Percentiles rank a stretch among this genome's conserved stretches.
These are phyloP conservation scores for Troides aeacus DNA, from an alignment of 2,888 invertebrate genomes.

Conservation along the genomic window DNA sequence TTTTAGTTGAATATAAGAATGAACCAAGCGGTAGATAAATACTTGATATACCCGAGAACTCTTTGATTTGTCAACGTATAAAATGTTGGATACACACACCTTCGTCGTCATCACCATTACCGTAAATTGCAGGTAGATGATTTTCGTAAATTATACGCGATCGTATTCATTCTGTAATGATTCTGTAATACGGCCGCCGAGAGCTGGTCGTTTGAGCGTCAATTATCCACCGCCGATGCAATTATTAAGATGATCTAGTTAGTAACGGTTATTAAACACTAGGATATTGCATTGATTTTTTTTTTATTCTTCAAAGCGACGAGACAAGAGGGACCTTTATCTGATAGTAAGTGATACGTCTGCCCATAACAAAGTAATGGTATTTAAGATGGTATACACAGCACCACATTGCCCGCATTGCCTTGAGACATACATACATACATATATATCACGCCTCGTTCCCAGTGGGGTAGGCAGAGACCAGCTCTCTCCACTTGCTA, in stretches of 20 bases:
- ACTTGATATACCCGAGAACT: not conserved
- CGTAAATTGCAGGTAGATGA: not conserved
- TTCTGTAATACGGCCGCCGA: conserved; percentile 15
- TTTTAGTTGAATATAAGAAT: not conserved
- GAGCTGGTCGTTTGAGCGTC: not conserved
- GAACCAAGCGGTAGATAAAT: not conserved
- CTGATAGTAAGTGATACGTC: no score
- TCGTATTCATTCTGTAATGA: conserved; percentile 16
- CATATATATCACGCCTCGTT: no score
- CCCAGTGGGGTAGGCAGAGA: no score
- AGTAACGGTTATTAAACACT: conserved; percentile 7
- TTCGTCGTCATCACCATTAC: not conserved
- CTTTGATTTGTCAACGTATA: not conserved
- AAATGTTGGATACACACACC: conserved; percentile 16
- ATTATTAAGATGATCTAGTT: conserved; percentile 7
- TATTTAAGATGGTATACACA: no score
- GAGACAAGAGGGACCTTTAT: no score
- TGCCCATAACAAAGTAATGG: no score
- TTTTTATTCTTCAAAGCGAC: no score
- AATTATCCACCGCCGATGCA: conserved; percentile 2
- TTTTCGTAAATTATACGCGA: conserved; percentile 9
- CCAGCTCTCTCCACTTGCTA: no score
- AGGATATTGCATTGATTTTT: not conserved
- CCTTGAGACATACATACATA: no score
- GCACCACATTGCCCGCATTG: no score